Evolutionary conservation across 2,888 invertebrate genomes (phyloP).

Genomic region (Taenaris catops): DNA sequence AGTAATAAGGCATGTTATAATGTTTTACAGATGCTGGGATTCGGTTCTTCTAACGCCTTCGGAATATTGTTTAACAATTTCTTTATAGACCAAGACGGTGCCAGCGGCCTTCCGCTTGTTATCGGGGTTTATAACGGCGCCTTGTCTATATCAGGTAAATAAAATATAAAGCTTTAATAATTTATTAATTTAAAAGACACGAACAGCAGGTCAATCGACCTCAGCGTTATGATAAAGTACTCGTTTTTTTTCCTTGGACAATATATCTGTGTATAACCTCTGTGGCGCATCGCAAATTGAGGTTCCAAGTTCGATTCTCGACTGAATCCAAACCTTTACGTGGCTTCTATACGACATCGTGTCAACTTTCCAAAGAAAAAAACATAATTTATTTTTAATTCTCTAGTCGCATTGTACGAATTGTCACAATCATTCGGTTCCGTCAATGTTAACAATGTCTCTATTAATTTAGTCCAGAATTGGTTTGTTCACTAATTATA

Average conservation of each 20-base stretch:
- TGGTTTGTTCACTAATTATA: constrained; percentile 5
- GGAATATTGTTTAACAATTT: constrained; percentile 86
- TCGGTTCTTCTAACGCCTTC: constrained; percentile 84
- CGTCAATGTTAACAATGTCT: constrained; percentile 1
- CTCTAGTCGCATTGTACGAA: background rate
- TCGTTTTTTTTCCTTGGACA: no score
- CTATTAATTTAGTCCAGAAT: constrained; percentile 5
- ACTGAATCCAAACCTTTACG: no score
- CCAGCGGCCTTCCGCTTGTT: constrained; percentile 84
- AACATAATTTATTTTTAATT: no score
- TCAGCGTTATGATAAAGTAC: no score
- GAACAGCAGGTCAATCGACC: no score
- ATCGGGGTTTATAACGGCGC: constrained; percentile 85
- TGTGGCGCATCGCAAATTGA: no score
- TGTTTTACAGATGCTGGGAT: constrained; percentile 80
- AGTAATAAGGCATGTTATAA: background rate
- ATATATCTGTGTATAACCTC: no score
- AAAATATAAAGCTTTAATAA: no score
- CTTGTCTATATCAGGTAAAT: constrained; percentile 80
- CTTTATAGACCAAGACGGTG: constrained; percentile 83
- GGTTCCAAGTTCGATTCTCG: no score
- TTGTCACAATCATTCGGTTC: constrained; percentile 2
- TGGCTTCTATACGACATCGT: no score
- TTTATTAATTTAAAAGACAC: no score
- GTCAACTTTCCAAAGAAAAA: no score